Conservation (phyloP, 2,888 invertebrate species). For the Oscheius sp. region DNA sequence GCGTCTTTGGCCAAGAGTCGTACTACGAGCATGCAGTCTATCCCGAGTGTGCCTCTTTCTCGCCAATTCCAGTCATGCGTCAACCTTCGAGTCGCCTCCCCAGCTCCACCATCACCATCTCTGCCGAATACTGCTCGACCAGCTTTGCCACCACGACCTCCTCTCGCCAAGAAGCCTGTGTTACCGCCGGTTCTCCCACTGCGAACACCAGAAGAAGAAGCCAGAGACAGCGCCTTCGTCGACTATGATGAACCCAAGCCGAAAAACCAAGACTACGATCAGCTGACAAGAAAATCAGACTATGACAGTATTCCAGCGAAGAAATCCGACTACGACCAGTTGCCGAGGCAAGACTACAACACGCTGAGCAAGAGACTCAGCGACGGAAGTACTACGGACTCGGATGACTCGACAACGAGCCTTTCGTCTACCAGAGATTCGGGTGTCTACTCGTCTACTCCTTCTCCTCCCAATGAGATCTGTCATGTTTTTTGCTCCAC, state of each 20-base stretch:
- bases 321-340: conserved; percentile 3
- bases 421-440: conserved; percentile 7
- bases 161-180: conserved; percentile 17
- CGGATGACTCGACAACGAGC: background rate
- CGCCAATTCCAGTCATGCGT: conserved; percentile 34
- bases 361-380: conserved; percentile 23
- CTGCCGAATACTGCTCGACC: conserved; percentile 16
- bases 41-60: conserved; percentile 5
- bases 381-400: conserved; percentile 32
- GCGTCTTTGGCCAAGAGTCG: conserved; percentile 23
- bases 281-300: conserved; percentile 3
- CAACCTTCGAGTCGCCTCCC: conserved; percentile 31
- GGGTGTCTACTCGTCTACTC: conserved; percentile 29
- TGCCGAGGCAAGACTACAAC: conserved; percentile 9
- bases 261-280: conserved; percentile 15
- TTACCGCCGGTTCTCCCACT: background rate
- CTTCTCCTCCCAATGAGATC: conserved; percentile 37
- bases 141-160: conserved; percentile 31
- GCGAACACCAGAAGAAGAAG: conserved; percentile 27
- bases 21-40: conserved; percentile 30
- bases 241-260: conserved; percentile 29
- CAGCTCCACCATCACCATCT: conserved; percentile 5
- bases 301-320: background rate
- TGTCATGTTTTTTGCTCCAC: conserved; percentile 21
- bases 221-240: conserved; percentile 33